Evolutionary conservation across 2,797 vertebrate species (phyloP), one percentile per base, ranked within the genome.

Genomic region (Clarias pachynema): DNA sequence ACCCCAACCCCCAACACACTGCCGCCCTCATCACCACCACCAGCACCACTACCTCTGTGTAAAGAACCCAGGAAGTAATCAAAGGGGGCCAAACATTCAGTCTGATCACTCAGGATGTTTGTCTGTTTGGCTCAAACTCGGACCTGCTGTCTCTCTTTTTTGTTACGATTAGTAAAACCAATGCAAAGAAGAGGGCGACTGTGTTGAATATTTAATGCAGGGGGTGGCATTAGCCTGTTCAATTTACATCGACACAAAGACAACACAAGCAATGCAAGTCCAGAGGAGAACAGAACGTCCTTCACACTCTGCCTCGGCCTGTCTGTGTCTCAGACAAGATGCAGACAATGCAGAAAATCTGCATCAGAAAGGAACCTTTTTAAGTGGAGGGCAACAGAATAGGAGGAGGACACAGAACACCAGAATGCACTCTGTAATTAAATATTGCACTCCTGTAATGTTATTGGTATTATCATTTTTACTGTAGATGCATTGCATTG

Each of bases 211-310:
- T 95, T 95, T 95, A 94, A 95, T 95, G 94, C 68, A 86, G 87
- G 88, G 88, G 87, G 84, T 82, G 95, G 78, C 93, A 94, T 95
- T 93, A 94, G 94, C 92, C 94, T 91, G 94, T 95, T 95, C 93
- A 92, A 95, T 96, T 95, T 94, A 94, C 93, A 95, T 96, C 93
- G 92, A 95, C 93, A 95, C 94, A 95, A 95, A 95, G 94, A 92
- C 91, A 85, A 91, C 89, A 87, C 87, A 69, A 89, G 91, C 93
- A 92, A 93, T 92, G 90, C 93, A 91, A 92, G 91, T 94, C 93
- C 89, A 90, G 92, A 93, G 93, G 92, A 94, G 93, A 93, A 92
- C 94, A 90, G 92, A 93, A 92, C 92, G 95, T 94, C 95, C 95
- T 95, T 95, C 94, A 94, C 87, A 85, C 72, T 79, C 78, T 78